phyloP scores from a whole-genome alignment of 2,888 invertebrate genomes.

The Eumacrocentrus americanus region DNA sequence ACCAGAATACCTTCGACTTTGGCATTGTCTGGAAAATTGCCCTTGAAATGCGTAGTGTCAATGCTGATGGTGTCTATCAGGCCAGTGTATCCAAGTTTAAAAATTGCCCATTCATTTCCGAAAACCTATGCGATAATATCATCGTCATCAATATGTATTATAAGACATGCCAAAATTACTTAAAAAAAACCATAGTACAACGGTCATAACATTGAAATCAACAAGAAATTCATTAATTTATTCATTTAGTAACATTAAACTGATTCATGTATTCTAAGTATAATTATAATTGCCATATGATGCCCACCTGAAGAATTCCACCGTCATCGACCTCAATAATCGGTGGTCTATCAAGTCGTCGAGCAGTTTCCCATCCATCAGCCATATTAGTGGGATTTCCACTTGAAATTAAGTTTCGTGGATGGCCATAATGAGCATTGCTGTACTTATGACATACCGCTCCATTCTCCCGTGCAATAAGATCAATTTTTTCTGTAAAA shows the following conservation, averaged over 20 bases:
- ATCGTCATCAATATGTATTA: background rate
- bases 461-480: conserved; percentile 65
- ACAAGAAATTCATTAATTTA: no score
- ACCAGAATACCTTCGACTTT: conserved; percentile 65
- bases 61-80: conserved; percentile 64
- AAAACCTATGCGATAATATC: conserved; percentile 33
- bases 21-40: conserved; percentile 70
- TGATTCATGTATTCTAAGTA: no score
- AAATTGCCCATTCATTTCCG: conserved; percentile 69
- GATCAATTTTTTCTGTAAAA: conserved; percentile 60
- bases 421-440: conserved; percentile 72
- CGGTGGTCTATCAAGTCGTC: conserved; percentile 68
- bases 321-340: conserved; percentile 64
- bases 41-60: conserved; percentile 70
- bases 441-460: conserved; percentile 67
- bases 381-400: conserved; percentile 65
- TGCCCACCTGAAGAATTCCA: conserved; percentile 67
- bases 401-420: conserved; percentile 67
- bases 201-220: no score
- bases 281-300: no score
- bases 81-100: conserved; percentile 66
- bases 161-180: conserved; percentile 52
- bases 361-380: conserved; percentile 73
- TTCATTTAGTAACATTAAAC: no score
- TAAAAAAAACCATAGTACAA: no score